Base-by-base conservation (phyloP, 2,113 vertebrate genomes). In the Balaenoptera acutorostrata region DNA sequence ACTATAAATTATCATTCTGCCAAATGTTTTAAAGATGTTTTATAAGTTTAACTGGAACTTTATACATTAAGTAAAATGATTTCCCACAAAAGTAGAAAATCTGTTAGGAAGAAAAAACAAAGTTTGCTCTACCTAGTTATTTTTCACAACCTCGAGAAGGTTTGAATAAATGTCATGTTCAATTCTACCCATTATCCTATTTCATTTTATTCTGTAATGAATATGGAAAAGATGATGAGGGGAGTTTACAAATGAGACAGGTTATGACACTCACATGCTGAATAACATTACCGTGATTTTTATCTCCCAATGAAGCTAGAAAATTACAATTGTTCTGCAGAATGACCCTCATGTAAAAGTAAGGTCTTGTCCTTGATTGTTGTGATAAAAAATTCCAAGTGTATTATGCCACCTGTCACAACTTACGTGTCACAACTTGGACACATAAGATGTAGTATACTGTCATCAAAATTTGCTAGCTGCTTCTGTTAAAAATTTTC, bases 11-110 rank as follows among this genome's bases (percentile, higher is more conserved):
- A 92, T 88, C 55, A 82, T 69, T 83, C 57, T 93, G 27, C 78
- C 94, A 96, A 97, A 75, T 90, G 63, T 64, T 91, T 82, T 46
- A 83, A 88, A 95, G 31, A 29, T 44, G 23, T 96, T 74, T 95
- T 81, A 84, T 69, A 90, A 93, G 57, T n/a, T 95, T 83, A 92
- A 92, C 15, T 78, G 46, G n/a, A 41, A 93, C 39, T 69, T 92
- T 89, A 68, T 61, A 75, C 39, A 64, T 87, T 90, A 84, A 89
- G 90, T 92, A 88, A 95, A 93, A 84, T 39, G 20, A 78, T 69
- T 33, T 13, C 74, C 33, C 33, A 72, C n/a, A 68, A 92, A 46
- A 68, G 7, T 6, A 88, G 68, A 92, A 14, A 92, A 72, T 95
- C 21, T 21, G 83, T 94, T 66, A 61, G 6, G 20, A 87, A 96